phyloP scores from a whole-genome alignment of 2,888 invertebrate genomes.

The Thyatira batis region DNA sequence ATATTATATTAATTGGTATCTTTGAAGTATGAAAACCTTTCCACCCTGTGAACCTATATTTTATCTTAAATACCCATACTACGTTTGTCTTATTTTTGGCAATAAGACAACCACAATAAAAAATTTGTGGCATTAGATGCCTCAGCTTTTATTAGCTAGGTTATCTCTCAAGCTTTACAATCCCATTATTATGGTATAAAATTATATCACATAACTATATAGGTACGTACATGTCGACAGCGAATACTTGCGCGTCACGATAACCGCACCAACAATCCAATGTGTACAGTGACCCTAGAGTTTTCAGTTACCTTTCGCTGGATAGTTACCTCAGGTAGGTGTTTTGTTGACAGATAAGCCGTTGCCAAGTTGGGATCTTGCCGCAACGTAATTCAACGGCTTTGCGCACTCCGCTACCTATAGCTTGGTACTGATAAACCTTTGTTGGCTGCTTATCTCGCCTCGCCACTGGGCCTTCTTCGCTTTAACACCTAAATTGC shows the following conservation, averaged over 20 bases:
- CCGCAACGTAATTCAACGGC: constrained; percentile 59
- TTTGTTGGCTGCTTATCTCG: constrained; percentile 65
- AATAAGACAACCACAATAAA: too few species aligned
- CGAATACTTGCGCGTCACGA: neutral
- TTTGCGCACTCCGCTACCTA: constrained; percentile 61
- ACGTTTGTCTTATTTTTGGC: too few species aligned
- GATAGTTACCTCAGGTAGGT: constrained; percentile 41
- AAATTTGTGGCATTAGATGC: too few species aligned
- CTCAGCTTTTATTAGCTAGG: too few species aligned
- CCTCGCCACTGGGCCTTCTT: constrained; percentile 41
- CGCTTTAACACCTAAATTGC: constrained; percentile 44
- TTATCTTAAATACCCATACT: too few species aligned
- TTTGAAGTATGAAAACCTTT: too few species aligned
- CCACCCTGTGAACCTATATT: too few species aligned
- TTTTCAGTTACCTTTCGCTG: constrained; percentile 32
- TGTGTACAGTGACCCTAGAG: neutral
- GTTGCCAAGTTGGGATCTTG: constrained; percentile 55
- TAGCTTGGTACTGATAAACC: constrained; percentile 57
- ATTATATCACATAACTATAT: neutral
- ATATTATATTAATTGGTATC: too few species aligned
- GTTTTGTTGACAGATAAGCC: constrained; percentile 71
- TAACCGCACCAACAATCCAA: neutral
- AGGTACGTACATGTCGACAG: neutral
- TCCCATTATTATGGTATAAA: too few species aligned
- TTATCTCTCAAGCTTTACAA: too few species aligned